phyloP scores from a whole-genome alignment of 2,113 vertebrate genomes.

The Isichthys henryi region DNA sequence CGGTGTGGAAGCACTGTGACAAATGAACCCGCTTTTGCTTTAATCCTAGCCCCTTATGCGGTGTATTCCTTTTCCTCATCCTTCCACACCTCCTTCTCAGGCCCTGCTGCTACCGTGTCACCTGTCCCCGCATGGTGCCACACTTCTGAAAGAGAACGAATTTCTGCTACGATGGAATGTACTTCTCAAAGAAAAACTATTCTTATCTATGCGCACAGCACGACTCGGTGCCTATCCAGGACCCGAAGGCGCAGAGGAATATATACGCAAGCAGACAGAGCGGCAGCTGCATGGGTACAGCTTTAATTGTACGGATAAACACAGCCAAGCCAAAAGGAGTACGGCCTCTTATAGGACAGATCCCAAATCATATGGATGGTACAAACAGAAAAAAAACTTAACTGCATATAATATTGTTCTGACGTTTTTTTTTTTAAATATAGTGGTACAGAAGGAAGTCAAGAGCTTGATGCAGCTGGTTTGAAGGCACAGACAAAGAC shows the following conservation, averaged over 20 bases:
- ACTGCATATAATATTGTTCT: not conserved
- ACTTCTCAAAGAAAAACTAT: not conserved
- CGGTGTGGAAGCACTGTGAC: not conserved
- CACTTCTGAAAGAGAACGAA: not conserved
- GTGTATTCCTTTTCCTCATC: not conserved
- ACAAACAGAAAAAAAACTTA: not conserved
- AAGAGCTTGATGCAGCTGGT: too few relatives aligned
- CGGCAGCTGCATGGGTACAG: not conserved
- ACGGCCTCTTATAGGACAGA: not conserved
- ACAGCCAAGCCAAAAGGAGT: not conserved
- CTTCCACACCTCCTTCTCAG: not conserved
- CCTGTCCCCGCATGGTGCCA: not conserved
- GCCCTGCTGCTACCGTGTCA: slow-evolving; percentile 1
- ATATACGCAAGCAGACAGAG: not conserved
- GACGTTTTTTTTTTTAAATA: not conserved
- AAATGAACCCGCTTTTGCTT: not conserved
- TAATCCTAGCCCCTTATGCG: not conserved
- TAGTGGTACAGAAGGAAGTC: not conserved
- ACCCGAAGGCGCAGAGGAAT: not conserved
- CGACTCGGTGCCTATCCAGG: not conserved
- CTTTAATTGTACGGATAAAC: not conserved
- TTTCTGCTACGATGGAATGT: slow-evolving; percentile 1
- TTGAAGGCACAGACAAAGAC: not conserved
- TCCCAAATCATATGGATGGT: not conserved
- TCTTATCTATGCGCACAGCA: not conserved